Evolutionary conservation across 2,888 invertebrate genomes (phyloP).

Genomic region (Autographa pulchrina): DNA sequence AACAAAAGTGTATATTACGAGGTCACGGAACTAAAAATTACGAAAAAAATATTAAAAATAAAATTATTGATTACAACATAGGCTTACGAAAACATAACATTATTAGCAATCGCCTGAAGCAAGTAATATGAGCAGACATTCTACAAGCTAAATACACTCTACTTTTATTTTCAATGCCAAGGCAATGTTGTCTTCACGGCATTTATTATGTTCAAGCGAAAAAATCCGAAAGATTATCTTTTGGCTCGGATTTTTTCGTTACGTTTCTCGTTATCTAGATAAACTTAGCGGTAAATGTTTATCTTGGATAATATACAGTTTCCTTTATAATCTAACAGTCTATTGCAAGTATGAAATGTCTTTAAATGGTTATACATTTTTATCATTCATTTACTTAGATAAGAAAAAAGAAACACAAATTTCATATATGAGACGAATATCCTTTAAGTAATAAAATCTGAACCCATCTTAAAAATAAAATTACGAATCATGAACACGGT

Average conservation of each 20-base stretch:
- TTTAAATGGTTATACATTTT: conserved; percentile 13
- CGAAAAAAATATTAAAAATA: neutral
- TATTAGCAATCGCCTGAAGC: conserved; percentile 6
- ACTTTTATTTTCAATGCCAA: conserved; percentile 28
- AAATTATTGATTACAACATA: neutral
- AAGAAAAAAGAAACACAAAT: too few relatives aligned
- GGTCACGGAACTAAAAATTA: neutral
- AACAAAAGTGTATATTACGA: too few relatives aligned
- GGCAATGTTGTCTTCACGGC: conserved; percentile 44
- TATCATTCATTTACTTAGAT: too few relatives aligned
- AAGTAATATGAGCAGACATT: conserved; percentile 19
- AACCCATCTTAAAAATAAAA: too few relatives aligned
- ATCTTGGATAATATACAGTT: conserved; percentile 35
- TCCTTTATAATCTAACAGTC: conserved; percentile 23
- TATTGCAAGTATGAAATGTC: conserved; percentile 27
- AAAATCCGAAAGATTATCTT: conserved; percentile 33
- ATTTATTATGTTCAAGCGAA: conserved; percentile 35
- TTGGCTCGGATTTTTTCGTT: too few relatives aligned
- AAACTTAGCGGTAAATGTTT: conserved; percentile 38
- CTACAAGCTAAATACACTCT: conserved; percentile 10
- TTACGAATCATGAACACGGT: too few relatives aligned
- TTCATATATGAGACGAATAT: too few relatives aligned
- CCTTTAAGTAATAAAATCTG: too few relatives aligned
- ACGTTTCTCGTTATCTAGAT: conserved; percentile 31
- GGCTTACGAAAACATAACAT: conserved; percentile 17